Base-by-base conservation (phyloP, 2,797 vertebrate genomes). In the Heliangelus exortis region DNA sequence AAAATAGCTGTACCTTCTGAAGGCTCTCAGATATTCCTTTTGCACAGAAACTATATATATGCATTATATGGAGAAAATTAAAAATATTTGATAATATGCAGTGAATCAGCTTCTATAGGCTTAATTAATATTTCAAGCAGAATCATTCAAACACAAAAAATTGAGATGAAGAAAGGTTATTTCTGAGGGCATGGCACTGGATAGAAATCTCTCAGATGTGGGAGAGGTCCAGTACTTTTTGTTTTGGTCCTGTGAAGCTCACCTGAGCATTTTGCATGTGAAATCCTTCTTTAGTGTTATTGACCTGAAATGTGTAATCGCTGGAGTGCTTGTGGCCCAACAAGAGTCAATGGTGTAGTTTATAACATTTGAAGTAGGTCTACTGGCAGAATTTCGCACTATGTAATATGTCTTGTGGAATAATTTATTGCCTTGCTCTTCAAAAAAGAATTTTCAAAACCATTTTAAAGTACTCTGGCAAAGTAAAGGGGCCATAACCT, bases 371-470 rank as follows among this genome's bases (percentile, higher is more conserved):
- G 39, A 89, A 82, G 33, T 33, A 39, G 10, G 41, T 51, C 33
- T 78, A 19, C 67, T 69, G 80, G 73, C 19, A 34, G 48, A 88
- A 76, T 66, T 80, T 54, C 93, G 54, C 34, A 53, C 36, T 48
- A 25, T 34, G 33, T 51, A 53, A 15, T 34, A 33, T 68, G 25
- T 47, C 41, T 29, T 55, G 47, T 51, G 58, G 21, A 90, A 61
- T 53, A 83, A 87, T 75, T 80, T 83, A 68, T 78, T 92, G 57
- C 58, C 39, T 89, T 91, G 28, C 8, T 77, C 16, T 65, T 87
- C 66, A 83, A 85, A 93, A 89, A 47, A 68, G 9, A 88, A 68
- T 78, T 75, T 63, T 90, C 57, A 83, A 72, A 91, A 80, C 15
- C 65, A 33, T 83, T 94, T 93, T 86, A 11, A 84, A 94, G 69